Base-by-base conservation (phyloP, 2,113 vertebrate species). In the Eidolon helvum region DNA sequence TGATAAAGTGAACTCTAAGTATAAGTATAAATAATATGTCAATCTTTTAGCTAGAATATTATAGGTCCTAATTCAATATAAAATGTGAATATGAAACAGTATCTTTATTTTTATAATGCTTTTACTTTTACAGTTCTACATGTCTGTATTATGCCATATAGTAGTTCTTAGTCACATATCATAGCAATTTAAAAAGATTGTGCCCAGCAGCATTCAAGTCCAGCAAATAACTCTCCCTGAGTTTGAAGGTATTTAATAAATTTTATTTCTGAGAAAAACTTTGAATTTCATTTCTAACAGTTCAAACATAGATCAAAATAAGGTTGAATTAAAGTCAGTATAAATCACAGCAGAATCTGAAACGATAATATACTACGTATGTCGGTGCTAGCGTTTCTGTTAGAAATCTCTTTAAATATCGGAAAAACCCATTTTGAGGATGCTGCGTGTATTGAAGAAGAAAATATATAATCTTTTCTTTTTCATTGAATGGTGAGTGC, bases 301-400 rank as follows among this genome's bases (percentile, higher is more conserved):
- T 97, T 97, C 85, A 90, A 97, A 77, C 28, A 38, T 33, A 66
- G 59, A 97, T 98, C 94, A 98, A 95, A 98, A 97, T 96, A 95
- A 96, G 40, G 28, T 55, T 85, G 63, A 15, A 93, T 98, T 98
- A 87, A 86, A 97, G 78, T 97, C 95, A 97, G 33, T 82, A 96
- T 59, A 69, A 97, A 98, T 98, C 95, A 97, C 94, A 95, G 15
- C 7, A 33, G 33, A 74, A 38, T 96, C 78, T 97, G 83, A 97
- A 97, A 98, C 96, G 48, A 90, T 89, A 97, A 92, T 95, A 90
- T 77, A 24, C 33, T 86, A 6, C 50, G 14, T 63, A 7, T 93
- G 87, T 96, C 82, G 80, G 6, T 79, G 28, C 38, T 84, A 90
- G 63, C 6, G 30, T 61, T 97, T 96, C 92, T 89, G 61, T 95